Base-by-base conservation (phyloP, 2,797 vertebrate genomes). In the Enteromius argenteus region DNA sequence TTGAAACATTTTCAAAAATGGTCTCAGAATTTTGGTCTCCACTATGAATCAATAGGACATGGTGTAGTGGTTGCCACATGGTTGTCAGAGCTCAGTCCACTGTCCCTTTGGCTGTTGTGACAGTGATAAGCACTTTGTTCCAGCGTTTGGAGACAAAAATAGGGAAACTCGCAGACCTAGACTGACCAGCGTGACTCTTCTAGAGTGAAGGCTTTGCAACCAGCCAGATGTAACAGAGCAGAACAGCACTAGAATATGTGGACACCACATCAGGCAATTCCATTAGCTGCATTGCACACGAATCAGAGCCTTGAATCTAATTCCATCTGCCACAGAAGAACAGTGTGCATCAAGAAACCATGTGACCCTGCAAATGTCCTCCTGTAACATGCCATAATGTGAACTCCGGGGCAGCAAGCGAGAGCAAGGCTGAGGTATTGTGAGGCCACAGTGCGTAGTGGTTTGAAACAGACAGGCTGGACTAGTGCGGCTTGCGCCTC, bases 391-490 rank as follows among this genome's bases (percentile, higher is more conserved):
- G 78, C 35, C 49, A 42, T 62, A 58, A 76, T 66, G 53, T 71
- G 14, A 69, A 77, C 75, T 51, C 79, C 14, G 6, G 35, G 51
- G 21, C 60, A 79, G 42, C 44, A 15, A 23, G 72, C 49, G 44
- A 49, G 44, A 19, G 56, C 8, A 74, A 69, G 46, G 68, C 64
- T 42, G 51, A 60, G 49, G 79, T 75, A 72, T 69, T 79, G 23
- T 79, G 75, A 69, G 62, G 81, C 64, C 74, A 69, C 35, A 64
- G 49, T 42, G 49, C 17, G 19, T 56, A 67, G 74, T 35, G 27
- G 62, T 77, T 77, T 77, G 64, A 83, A 77, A 64, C 64, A 83
- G 46, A 66, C 86, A 85, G 53, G 69, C 74, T 58, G 67, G 83
- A 85, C 75, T 80, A 35, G 60, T 69, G 58, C 21, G 23, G 53